phyloP scores from a whole-genome alignment of 2,113 vertebrate genomes.

The Podocnemis expansa region DNA sequence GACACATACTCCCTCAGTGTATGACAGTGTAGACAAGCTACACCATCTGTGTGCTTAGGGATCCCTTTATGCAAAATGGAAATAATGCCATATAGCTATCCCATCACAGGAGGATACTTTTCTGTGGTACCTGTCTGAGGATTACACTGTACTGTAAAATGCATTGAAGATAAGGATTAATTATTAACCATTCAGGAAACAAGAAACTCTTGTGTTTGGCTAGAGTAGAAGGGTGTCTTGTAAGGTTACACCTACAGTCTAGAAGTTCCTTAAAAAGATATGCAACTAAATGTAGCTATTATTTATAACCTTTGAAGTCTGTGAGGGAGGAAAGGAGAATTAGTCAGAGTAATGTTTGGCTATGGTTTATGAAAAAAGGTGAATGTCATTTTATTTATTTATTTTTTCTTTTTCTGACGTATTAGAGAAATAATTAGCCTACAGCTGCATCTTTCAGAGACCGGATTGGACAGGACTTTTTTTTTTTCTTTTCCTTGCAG shows the following conservation, averaged over 20 bases:
- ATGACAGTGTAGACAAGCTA: neutral
- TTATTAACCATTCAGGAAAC: neutral
- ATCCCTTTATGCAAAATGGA: neutral
- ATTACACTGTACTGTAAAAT: neutral
- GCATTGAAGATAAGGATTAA: neutral
- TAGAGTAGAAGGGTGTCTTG: neutral
- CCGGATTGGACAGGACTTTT: constrained; percentile 14
- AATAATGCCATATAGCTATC: neutral
- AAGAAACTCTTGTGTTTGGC: constrained; percentile 6
- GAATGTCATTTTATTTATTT: constrained; percentile 65
- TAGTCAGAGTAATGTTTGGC: neutral
- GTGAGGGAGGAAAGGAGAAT: constrained; percentile 18
- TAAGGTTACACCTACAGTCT: neutral
- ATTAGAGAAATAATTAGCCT: constrained; percentile 55
- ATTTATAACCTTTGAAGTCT: constrained; percentile 18
- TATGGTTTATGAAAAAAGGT: constrained; percentile 38
- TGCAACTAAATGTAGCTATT: constrained; percentile 13
- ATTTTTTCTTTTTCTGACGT: constrained; percentile 62
- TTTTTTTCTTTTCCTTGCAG: neutral
- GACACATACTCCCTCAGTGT: too few species aligned
- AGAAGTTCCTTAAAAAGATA: neutral
- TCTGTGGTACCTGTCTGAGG: neutral
- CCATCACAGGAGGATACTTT: neutral
- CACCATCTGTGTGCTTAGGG: neutral
- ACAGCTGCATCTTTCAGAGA: constrained; percentile 46